These are phyloP conservation scores for Drosophila kikkawai DNA, from an alignment of 1,140 invertebrate species.

Conservation along the genomic window DNA sequence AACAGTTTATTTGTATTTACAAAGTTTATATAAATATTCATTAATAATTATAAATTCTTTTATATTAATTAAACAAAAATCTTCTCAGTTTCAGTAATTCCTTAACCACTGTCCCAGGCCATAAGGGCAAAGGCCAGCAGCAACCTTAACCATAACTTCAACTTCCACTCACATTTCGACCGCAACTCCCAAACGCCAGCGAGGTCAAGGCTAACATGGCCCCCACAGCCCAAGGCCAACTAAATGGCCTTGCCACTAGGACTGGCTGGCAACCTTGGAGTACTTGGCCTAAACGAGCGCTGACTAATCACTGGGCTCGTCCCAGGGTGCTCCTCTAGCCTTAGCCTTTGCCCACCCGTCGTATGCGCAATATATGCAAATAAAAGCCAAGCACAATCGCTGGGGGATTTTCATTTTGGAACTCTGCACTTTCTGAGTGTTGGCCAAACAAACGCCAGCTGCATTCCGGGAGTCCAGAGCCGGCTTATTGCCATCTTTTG, in stretches of 20 bases:
- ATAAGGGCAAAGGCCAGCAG: slow-evolving; percentile 24
- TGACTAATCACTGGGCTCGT: slow-evolving; percentile 54
- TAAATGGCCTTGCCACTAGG: slow-evolving; percentile 1
- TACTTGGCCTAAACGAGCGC: slow-evolving; percentile 8
- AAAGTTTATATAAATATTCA: too few species aligned
- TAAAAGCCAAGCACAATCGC: slow-evolving; percentile 44
- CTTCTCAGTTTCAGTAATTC: background rate
- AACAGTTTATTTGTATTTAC: background rate
- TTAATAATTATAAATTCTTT: too few species aligned
- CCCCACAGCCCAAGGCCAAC: background rate
- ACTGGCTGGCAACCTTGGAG: slow-evolving; percentile 13
- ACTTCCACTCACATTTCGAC: slow-evolving; percentile 12
- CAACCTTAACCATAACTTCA: slow-evolving; percentile 31
- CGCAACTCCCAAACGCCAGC: slow-evolving; percentile 5
- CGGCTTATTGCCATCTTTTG: slow-evolving; percentile 50
- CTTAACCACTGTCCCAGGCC: slow-evolving; percentile 6
- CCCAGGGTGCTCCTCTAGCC: background rate
- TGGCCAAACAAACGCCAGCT: slow-evolving; percentile 59
- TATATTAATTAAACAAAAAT: background rate
- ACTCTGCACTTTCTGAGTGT: slow-evolving; percentile 38
- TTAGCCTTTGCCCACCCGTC: slow-evolving; percentile 28
- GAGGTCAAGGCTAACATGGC: slow-evolving; percentile 59
- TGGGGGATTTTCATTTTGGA: slow-evolving; percentile 36
- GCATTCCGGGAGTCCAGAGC: slow-evolving; percentile 4
- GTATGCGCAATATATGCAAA: slow-evolving; percentile 78